These are phyloP conservation scores for Poecilia wingei DNA, from an alignment of 2,797 vertebrate species.

Conservation along the genomic window DNA sequence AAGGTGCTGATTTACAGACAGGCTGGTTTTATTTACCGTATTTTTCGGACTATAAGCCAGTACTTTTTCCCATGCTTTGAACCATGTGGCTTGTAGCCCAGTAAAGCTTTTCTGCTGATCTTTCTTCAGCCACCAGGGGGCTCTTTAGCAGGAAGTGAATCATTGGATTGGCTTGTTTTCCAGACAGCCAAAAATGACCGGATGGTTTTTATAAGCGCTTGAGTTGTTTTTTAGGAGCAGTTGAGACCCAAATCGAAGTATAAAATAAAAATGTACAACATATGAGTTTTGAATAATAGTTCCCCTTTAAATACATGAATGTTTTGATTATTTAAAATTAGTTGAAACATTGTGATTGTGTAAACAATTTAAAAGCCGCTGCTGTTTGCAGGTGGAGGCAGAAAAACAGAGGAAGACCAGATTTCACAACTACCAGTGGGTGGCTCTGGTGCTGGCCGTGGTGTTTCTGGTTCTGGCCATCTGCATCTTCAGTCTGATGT, in stretches of 20 bases:
- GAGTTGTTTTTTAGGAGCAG: not conserved
- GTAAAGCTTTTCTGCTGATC: no score
- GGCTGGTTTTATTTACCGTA: not conserved
- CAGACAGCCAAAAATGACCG: no score
- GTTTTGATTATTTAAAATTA: not conserved
- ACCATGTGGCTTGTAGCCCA: no score
- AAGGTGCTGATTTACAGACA: not conserved
- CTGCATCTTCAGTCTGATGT: conserved; percentile 84
- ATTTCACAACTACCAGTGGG: conserved; percentile 82
- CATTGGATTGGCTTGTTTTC: no score
- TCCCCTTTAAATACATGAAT: not conserved
- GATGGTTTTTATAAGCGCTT: no score
- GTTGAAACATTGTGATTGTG: not conserved
- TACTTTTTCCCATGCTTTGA: no score
- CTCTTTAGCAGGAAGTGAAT: no score
- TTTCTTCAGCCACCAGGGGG: no score
- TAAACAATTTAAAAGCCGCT: not conserved
- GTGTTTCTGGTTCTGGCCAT: conserved; percentile 84
- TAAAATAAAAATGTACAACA: no score
- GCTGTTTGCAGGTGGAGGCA: conserved; percentile 81
- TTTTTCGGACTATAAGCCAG: no score
- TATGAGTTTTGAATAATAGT: not conserved
- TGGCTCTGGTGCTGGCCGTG: conserved; percentile 80
- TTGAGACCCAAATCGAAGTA: not conserved
- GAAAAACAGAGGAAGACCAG: conserved; percentile 81